Conservation (phyloP, 1,140 invertebrate genomes). For the Hyphantria cunea region DNA sequence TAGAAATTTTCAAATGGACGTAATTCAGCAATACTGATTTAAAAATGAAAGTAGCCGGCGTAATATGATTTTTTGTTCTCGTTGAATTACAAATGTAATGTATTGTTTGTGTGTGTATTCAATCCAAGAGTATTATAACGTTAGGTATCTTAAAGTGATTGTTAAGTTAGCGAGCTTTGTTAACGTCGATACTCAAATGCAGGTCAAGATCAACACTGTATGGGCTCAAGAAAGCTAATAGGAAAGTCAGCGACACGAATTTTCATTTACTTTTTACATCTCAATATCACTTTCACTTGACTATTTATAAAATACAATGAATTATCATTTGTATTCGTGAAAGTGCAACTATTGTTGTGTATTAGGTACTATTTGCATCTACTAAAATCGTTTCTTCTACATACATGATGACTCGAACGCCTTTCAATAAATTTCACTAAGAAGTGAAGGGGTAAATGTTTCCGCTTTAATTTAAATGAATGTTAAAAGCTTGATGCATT, state of each 20-base stretch:
- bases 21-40: constrained; percentile 22
- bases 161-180: constrained; percentile 12
- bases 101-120: background rate
- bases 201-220: constrained; percentile 48
- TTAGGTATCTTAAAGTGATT: constrained; percentile 6
- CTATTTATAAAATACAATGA: constrained; percentile 68
- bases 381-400: constrained; percentile 60
- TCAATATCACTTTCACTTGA: constrained; percentile 75
- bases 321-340: constrained; percentile 70
- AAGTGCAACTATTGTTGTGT: constrained; percentile 68
- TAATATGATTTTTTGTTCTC: constrained; percentile 10
- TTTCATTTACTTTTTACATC: constrained; percentile 73
- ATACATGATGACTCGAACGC: constrained; percentile 58
- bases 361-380: constrained; percentile 48
- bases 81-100: background rate
- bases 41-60: constrained; percentile 23
- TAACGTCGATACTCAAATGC: constrained; percentile 39
- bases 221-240: constrained; percentile 54
- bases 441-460: constrained; percentile 50
- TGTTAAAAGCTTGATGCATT: constrained; percentile 30
- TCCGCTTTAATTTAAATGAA: constrained; percentile 51
- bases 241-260: constrained; percentile 73
- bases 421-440: constrained; percentile 57
- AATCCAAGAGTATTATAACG: constrained; percentile 1
- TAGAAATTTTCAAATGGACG: constrained; percentile 21